A percentile compares a stretch with the other conserved stretches of the same genome.
Conservation (phyloP, 1,140 invertebrate species). For the Drosophila sturtevanti region DNA sequence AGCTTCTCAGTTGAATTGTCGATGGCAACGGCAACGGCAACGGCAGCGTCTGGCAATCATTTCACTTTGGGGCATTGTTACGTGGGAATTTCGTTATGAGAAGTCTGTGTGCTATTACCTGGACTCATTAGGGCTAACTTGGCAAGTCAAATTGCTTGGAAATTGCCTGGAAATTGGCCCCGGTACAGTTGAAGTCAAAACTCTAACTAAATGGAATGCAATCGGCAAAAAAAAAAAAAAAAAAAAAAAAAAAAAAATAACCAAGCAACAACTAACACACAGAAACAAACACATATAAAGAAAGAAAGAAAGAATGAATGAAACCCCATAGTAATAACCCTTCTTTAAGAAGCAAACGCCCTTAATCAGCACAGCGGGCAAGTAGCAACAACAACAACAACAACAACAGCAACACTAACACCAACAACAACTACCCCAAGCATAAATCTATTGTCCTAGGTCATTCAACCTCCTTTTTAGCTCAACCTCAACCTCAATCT, state of each 20-base stretch:
- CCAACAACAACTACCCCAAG: constrained; percentile 72
- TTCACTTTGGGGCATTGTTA: constrained; percentile 79
- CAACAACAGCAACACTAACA: constrained; percentile 37
- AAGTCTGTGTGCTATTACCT: constrained; percentile 33
- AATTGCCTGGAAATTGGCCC: constrained; percentile 70
- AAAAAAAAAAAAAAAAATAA: neutral
- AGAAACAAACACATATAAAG: neutral
- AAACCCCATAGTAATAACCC: constrained; percentile 53
- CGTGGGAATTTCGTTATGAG: constrained; percentile 65
- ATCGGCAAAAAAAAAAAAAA: constrained; percentile 37
- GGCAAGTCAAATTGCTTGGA: constrained; percentile 67
- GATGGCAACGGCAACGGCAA: too few relatives aligned
- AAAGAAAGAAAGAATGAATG: neutral
- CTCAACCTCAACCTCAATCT: constrained; percentile 53
- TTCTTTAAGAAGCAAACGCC: constrained; percentile 74
- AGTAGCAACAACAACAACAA: constrained; percentile 38
- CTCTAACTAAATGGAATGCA: constrained; percentile 66
- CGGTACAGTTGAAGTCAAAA: constrained; percentile 42
- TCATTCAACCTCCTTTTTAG: constrained; percentile 66
- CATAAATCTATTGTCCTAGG: constrained; percentile 79
- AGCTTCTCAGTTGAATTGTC: too few relatives aligned
- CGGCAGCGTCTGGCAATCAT: constrained; percentile 43
- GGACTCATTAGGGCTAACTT: constrained; percentile 66
- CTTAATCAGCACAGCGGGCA: constrained; percentile 78
- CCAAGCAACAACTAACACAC: neutral